A percentile compares a stretch with the other conserved stretches of the same genome.
Conservation (phyloP, 2,797 vertebrate species). For the Pangasius krempfi region DNA sequence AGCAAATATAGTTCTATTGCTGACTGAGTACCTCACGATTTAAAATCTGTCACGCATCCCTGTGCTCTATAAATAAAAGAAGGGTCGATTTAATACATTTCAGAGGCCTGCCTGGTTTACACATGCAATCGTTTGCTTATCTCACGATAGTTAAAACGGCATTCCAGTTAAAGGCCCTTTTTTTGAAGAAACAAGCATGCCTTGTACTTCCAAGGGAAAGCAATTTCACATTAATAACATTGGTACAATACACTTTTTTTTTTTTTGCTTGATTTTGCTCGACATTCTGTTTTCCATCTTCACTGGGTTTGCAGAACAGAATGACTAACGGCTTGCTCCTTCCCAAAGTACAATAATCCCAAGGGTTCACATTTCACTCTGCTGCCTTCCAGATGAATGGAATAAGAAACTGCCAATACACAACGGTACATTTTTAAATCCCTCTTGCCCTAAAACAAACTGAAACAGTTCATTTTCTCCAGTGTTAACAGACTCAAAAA, state of each 20-base stretch:
- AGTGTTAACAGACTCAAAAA: slow-evolving; percentile 32
- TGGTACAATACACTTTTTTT: background rate
- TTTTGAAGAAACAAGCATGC: background rate
- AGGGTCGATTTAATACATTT: background rate
- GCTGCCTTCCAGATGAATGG: slow-evolving; percentile 4
- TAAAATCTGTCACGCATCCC: background rate
- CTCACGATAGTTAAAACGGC: background rate
- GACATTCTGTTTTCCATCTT: background rate
- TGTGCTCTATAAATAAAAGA: background rate
- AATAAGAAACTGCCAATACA: background rate
- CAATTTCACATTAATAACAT: background rate
- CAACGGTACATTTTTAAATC: background rate
- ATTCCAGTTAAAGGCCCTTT: background rate
- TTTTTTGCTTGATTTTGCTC: background rate
- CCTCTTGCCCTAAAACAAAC: background rate
- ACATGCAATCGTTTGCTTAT: background rate
- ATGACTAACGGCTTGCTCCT: slow-evolving; percentile 21
- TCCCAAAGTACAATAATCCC: slow-evolving; percentile 23
- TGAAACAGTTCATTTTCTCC: slow-evolving; percentile 12
- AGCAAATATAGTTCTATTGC: background rate
- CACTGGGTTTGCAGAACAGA: slow-evolving; percentile 4
- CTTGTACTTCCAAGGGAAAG: background rate
- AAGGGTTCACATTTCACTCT: slow-evolving; percentile 23
- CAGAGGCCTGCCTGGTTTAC: background rate
- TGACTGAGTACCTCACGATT: background rate